A percentile compares a stretch with the other conserved stretches of the same genome.
Evolutionary conservation across 2,113 vertebrate species (phyloP).

Genomic region (Etheostoma cragini): DNA sequence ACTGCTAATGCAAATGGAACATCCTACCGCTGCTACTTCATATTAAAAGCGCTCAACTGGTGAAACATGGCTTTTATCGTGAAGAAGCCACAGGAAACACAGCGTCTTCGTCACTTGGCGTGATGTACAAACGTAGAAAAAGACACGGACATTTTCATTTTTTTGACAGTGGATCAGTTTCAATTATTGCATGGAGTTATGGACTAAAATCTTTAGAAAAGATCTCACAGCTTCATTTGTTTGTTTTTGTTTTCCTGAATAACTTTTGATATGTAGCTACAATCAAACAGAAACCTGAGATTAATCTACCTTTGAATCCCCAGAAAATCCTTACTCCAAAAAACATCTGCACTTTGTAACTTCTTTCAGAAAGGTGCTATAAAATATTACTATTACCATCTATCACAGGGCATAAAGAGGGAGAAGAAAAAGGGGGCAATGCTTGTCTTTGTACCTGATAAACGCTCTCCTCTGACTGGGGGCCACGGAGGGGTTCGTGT

Average conservation of each 20-base stretch:
- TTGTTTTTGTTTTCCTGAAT: neutral
- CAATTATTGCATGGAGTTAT: neutral
- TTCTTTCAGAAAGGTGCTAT: constrained; percentile 20
- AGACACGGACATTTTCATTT: neutral
- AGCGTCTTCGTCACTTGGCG: neutral
- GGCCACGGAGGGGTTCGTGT: constrained; percentile 97
- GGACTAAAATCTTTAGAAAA: neutral
- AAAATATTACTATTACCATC: constrained; percentile 44
- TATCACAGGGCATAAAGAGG: constrained; percentile 56
- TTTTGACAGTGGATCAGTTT: neutral
- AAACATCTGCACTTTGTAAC: constrained; percentile 16
- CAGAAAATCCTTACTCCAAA: constrained; percentile 15
- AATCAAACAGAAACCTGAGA: constrained; percentile 20
- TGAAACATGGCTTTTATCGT: constrained; percentile 11
- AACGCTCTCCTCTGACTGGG: constrained; percentile 98
- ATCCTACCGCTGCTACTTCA: neutral
- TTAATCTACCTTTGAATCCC: constrained; percentile 35
- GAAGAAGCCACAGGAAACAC: neutral
- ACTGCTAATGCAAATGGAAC: neutral
- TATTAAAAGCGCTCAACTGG: neutral
- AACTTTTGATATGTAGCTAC: constrained; percentile 11
- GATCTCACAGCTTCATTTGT: neutral
- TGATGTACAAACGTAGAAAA: neutral
- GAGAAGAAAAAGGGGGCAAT: constrained; percentile 54
- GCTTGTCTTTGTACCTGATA: constrained; percentile 94